Base-by-base conservation (phyloP, 2,888 invertebrate genomes). In the Phortica okadai region DNA sequence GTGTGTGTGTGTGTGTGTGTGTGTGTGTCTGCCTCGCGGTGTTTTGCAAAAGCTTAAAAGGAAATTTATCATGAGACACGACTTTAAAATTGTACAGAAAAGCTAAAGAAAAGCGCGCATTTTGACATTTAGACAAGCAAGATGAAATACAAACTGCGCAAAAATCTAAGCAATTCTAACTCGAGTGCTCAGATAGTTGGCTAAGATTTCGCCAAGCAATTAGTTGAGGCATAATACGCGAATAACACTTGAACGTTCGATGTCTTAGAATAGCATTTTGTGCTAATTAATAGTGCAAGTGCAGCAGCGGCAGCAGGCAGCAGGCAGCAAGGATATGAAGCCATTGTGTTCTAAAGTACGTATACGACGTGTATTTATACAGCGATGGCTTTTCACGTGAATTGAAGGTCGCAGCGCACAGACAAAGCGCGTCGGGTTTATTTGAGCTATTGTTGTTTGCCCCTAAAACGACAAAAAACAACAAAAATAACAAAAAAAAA, bases 361-460 rank as follows among this genome's bases (percentile, higher is more conserved):
- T 50, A 50, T 50, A 14, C 14, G 50, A 14, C 14, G 50, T 50
- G 50, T 50, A 50, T 50, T 50, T 50, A 50, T 14, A 50, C 50
- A 50, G 6, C 50, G 14, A 50, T 50, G 14, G 50, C 50, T 2
- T 50, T 59, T 59, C n/a, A 16, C 59, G 14, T 59, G 59, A n/a
- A 66, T 69, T 77, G 82, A 85, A 85, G 85, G 85, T 77, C 85
- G 44, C 59, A 74, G 73, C 77, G 76, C 69, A 67, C 77, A 74
- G 33, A 58, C 77, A 74, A 56, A 58, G 76, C 58, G 25, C 33
- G 33, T 33, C 33, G 33, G 33, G 8, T 58, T 54, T 56, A 73
- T 66, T 45, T 56, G 14, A 25, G 59, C 64, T 21, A 62, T 62
- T 62, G 62, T 62, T 62, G 62, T 62, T 14, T 25, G 10, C 25